A percentile compares a stretch with the other conserved stretches of the same genome.
Conservation (phyloP, 2,113 vertebrate species). For the Glareola pratincola region DNA sequence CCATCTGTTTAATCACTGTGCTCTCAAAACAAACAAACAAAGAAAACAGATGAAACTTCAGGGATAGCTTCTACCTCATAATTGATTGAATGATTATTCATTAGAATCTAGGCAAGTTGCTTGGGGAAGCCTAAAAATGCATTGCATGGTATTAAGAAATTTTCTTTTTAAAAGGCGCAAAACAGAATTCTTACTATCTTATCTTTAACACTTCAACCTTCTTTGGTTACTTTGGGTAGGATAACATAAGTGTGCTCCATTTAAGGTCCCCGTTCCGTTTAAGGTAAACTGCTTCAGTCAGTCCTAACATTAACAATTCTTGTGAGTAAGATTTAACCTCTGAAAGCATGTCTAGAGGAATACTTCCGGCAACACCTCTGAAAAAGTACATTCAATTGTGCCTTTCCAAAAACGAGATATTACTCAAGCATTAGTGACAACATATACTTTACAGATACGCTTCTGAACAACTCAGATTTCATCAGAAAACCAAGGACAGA, state of each 20-base stretch:
- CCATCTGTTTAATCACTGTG: not conserved
- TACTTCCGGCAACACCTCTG: not conserved
- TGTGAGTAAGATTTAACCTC: not conserved
- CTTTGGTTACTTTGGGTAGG: conserved; percentile 38
- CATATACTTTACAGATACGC: not conserved
- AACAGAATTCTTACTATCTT: conserved; percentile 4
- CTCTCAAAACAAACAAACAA: conserved; percentile 23
- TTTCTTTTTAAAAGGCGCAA: not conserved
- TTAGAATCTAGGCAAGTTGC: conserved; percentile 46
- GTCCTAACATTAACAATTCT: not conserved
- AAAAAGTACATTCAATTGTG: not conserved
- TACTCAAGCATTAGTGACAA: not conserved
- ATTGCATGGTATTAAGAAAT: not conserved
- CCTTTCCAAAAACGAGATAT: not conserved
- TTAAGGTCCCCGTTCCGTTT: not conserved
- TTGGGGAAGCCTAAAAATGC: conserved; percentile 19
- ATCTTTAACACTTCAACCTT: not conserved
- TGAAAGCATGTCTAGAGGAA: not conserved
- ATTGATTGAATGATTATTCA: conserved; percentile 59
- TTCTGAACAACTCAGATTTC: not conserved
- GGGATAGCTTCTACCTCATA: conserved; percentile 59
- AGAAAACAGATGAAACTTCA: conserved; percentile 48
- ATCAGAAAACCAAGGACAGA: not conserved
- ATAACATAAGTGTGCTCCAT: conserved; percentile 41
- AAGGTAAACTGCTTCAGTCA: not conserved